Conservation (phyloP, 1,140 invertebrate genomes). For the Reticulitermes speratus region DNA sequence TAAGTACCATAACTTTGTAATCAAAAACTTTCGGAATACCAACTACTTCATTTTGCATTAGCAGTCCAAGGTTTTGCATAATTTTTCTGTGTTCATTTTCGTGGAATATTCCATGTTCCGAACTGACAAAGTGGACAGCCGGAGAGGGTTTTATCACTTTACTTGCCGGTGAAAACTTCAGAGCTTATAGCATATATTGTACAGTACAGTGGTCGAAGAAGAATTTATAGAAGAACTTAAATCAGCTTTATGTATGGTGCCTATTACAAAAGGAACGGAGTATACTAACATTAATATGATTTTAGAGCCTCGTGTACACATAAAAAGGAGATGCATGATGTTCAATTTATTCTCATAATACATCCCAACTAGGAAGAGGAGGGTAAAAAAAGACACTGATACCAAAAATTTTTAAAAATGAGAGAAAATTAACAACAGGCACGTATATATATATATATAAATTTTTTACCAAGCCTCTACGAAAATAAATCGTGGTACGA, state of each 20-base stretch:
- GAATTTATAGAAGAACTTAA: no score
- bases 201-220: no score
- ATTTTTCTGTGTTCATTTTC: no score
- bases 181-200: no score
- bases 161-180: no score
- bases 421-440: conserved; percentile 6
- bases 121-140: no score
- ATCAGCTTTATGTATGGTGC: neutral
- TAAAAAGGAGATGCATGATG: conserved; percentile 26
- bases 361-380: conserved; percentile 9
- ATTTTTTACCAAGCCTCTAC: neutral
- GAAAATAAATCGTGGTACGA: conserved; percentile 11
- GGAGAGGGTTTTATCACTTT: no score
- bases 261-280: neutral
- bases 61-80: no score
- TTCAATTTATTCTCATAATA: conserved; percentile 28
- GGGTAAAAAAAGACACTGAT: neutral
- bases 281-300: conserved; percentile 30
- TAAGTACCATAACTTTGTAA: no score
- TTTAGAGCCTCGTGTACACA: conserved; percentile 23
- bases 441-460: neutral
- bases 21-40: no score
- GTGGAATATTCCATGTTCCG: no score
- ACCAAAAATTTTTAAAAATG: conserved; percentile 19
- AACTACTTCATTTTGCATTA: no score